Percentiles rank a stretch among this genome's conserved stretches.
Evolutionary conservation across 1,140 invertebrate species (phyloP).

Genomic region (Homarus americanus): DNA sequence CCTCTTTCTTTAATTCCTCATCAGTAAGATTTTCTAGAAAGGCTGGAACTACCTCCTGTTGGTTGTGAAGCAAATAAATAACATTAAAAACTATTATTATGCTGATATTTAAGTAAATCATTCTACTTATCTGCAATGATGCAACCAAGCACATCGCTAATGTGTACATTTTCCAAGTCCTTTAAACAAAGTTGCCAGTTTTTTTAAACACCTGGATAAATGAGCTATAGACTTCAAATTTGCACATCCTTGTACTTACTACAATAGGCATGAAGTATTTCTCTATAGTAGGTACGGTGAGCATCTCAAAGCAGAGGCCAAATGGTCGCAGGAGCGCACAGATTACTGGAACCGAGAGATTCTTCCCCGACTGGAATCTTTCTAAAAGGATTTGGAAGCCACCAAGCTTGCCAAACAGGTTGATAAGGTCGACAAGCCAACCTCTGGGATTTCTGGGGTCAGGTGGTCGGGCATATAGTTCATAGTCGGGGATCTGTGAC

Average conservation of each 20-base stretch:
- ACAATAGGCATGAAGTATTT: constrained; percentile 96
- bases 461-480: constrained; percentile 77
- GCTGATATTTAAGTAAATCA: too few species aligned
- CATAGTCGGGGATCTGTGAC: constrained; percentile 84
- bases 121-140: too few species aligned
- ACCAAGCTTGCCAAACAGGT: constrained; percentile 92
- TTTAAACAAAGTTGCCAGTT: too few species aligned
- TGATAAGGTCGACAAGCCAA: constrained; percentile 97
- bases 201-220: too few species aligned
- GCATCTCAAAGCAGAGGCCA: constrained; percentile 93
- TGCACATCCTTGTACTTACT: constrained; percentile 81
- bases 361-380: constrained; percentile 87
- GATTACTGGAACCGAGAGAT: constrained; percentile 88
- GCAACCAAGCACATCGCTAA: too few species aligned
- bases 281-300: constrained; percentile 93
- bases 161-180: too few species aligned
- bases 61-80: too few species aligned
- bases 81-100: too few species aligned
- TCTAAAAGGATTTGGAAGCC: constrained; percentile 94
- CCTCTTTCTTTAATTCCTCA: constrained; percentile 97
- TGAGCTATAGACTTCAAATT: not conserved
- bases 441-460: constrained; percentile 83
- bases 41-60: constrained; percentile 92
- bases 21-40: constrained; percentile 97
- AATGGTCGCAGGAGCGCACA: constrained; percentile 93